Base-by-base conservation (phyloP, 1,140 invertebrate species). In the Tetraneura akinire region DNA sequence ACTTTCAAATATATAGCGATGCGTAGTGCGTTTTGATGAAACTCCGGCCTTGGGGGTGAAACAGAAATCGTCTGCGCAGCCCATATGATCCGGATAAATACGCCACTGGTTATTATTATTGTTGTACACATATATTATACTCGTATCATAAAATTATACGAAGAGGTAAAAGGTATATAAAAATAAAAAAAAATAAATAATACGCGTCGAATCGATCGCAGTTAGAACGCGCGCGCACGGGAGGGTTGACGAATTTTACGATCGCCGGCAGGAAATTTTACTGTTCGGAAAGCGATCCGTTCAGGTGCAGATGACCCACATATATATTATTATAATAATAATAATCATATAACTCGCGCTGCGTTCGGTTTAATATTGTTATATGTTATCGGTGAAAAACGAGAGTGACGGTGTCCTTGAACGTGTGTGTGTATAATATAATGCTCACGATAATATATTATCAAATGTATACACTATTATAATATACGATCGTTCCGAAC, bases 371-470 rank as follows among this genome's bases (percentile, higher is more conserved):
- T n/a, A n/a, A n/a, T n/a, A n/a, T n/a, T n/a, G n/a, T n/a, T n/a
- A n/a, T n/a, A n/a, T n/a, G n/a, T n/a, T n/a, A 55, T 9, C 23
- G 10, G n/a, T 55, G 73, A 14, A 76, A 76, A 76, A 45, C 55
- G 73, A 76, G 73, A 76, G 73, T 76, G 14, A 37, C 1, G 26
- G 53, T 45, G 73, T 60, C 73, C 73, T 76, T 76, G 71, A 74
- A 74, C 16, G 32, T 29, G 37, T 23, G 42, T n/a, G n/a, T 21
- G 10, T 21, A 32, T 64, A 32, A 64, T 13, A 42, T 66, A 42
- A 37, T n/a, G n/a, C n/a, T n/a, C n/a, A n/a, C n/a, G 18, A 66
- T 66, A 18, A 37, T 42, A 13, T 45, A 42, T 26, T 1, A 21
- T 2, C 16, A 29, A 32, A 66, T 26, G 18, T 66, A 66, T 66